Evolutionary conservation across 2,888 invertebrate species (phyloP), one percentile per base, ranked within the genome.

Genomic region (Saturnia japonica): DNA sequence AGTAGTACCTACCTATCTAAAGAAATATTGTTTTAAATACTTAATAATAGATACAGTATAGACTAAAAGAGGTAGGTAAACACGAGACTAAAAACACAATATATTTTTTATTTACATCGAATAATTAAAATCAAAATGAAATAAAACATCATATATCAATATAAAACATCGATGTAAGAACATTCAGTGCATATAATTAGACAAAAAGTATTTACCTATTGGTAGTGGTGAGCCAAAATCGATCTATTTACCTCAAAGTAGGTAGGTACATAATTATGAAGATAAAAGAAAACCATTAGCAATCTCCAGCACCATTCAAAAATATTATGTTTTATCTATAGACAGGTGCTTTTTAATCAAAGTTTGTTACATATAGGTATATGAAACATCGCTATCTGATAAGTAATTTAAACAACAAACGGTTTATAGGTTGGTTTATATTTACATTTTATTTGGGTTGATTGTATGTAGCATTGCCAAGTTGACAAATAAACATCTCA

Each of bases 91-190:
- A 83, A 43, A 89, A 89, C 87, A 85, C 85, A 88, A 85, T 87
- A 85, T 83, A 84, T 88, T 86, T 87, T 86, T 88, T 90, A 91
- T 91, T 90, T 90, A 93, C 89, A 91, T 81, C 83, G 88, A 91
- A 91, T 87, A 89, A 90, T 88, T 85, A 81, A 87, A 90, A 91
- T 91, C 90, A 91, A 91, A 91, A 90, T 87, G 85, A 91, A 86
- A 89, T 85, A 86, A 82, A 86, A 83, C 54, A n/a, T 68, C 84
- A 91, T 85, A 54, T 67, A 66, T 54, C 82, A 83, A 88, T 84
- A 86, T 68, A 76, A 80, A 77, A 87, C 81, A 83, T 81, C 82
- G 82, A 85, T 82, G 84, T 80, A 78, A 77, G 75, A 82, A 82
- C 80, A 80, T 77, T 47, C 19, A 51, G 51, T 51, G n/a, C 8